These are phyloP conservation scores for Epinotia nisella DNA, from an alignment of 2,888 invertebrate species.

Conservation along the genomic window DNA sequence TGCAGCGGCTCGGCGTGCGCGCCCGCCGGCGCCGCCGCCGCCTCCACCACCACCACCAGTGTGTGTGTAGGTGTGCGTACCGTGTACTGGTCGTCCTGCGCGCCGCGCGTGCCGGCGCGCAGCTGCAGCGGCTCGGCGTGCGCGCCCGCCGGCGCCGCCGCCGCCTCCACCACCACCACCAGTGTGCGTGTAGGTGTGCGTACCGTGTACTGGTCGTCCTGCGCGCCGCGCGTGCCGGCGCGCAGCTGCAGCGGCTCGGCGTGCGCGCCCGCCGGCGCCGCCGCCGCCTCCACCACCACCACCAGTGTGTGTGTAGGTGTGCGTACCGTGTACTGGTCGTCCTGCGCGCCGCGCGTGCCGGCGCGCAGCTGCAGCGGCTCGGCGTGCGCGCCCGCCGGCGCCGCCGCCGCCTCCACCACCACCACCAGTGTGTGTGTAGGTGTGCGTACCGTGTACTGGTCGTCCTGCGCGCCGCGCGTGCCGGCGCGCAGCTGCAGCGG, in stretches of 20 bases:
- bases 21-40: slow-evolving; percentile 64
- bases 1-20: slow-evolving; percentile 69
- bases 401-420: slow-evolving; percentile 70
- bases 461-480: slow-evolving; percentile 60
- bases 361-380: slow-evolving; percentile 67
- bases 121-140: slow-evolving; percentile 69
- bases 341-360: slow-evolving; percentile 58
- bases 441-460: slow-evolving; percentile 61
- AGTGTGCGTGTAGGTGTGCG: slow-evolving; percentile 61
- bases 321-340: slow-evolving; percentile 63
- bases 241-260: slow-evolving; percentile 68
- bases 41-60: slow-evolving; percentile 76
- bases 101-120: slow-evolving; percentile 61
- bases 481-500: slow-evolving; percentile 66
- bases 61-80: slow-evolving; percentile 60
- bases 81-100: slow-evolving; percentile 60
- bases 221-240: slow-evolving; percentile 59
- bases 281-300: slow-evolving; percentile 72
- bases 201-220: slow-evolving; percentile 63
- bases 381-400: slow-evolving; percentile 67
- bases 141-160: slow-evolving; percentile 64
- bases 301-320: slow-evolving; percentile 68
- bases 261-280: slow-evolving; percentile 66
- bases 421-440: slow-evolving; percentile 72
- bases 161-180: slow-evolving; percentile 75